Evolutionary conservation across 1,140 invertebrate genomes (phyloP).

Genomic region (Zaprionus lachaisei): DNA sequence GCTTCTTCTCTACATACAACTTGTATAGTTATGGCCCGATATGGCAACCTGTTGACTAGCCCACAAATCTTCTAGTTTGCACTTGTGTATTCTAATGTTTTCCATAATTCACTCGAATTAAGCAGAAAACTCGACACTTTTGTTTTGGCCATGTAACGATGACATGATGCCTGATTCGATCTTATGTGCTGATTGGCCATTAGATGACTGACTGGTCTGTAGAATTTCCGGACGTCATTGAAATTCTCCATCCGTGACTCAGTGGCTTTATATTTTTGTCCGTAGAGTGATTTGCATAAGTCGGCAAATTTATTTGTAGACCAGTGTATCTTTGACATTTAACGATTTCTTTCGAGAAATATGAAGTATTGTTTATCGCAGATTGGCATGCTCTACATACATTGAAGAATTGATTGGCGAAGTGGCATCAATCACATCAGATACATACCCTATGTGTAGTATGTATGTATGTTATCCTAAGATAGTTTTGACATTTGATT

Average conservation of each 20-base stretch:
- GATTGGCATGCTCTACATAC: neutral
- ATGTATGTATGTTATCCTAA: neutral
- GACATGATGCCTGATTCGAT: neutral
- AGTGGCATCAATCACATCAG: neutral
- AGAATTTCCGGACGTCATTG: slow-evolving; percentile 14
- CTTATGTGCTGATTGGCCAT: neutral
- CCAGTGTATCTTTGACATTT: slow-evolving; percentile 38
- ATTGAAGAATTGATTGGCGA: neutral
- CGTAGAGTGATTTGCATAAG: slow-evolving; percentile 20
- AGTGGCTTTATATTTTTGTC: neutral
- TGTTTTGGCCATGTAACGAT: neutral
- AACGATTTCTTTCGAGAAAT: slow-evolving; percentile 9
- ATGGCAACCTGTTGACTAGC: slow-evolving; percentile 1
- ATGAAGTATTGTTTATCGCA: neutral
- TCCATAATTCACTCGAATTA: neutral
- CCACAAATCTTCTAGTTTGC: neutral
- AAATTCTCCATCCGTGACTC: slow-evolving; percentile 30
- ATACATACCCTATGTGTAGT: neutral
- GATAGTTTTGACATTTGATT: slow-evolving; percentile 4
- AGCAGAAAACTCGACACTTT: neutral
- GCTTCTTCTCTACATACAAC: neutral
- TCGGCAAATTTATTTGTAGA: slow-evolving; percentile 16
- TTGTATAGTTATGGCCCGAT: neutral
- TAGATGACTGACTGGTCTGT: slow-evolving; percentile 8
- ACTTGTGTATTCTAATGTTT: neutral